These are phyloP conservation scores for Alosa sapidissima DNA, from an alignment of 2,797 vertebrate species.

Conservation along the genomic window DNA sequence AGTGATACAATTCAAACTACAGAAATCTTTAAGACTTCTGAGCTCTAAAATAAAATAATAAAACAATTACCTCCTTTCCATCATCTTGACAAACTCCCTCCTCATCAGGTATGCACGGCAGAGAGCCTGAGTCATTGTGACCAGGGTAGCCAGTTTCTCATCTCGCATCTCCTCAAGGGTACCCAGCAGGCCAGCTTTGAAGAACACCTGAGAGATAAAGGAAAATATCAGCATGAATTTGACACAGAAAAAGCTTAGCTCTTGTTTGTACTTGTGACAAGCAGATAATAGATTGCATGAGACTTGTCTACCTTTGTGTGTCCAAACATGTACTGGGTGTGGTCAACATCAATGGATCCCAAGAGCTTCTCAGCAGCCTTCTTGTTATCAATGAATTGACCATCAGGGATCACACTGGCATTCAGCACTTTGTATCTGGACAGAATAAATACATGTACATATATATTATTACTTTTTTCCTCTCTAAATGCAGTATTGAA, in stretches of 20 bases:
- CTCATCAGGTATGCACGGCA: constrained; percentile 80
- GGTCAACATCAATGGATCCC: constrained; percentile 82
- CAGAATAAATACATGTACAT: not conserved
- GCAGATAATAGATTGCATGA: no score
- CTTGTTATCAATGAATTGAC: constrained; percentile 89
- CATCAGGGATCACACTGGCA: constrained; percentile 86
- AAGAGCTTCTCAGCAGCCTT: constrained; percentile 88
- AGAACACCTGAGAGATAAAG: constrained; percentile 75
- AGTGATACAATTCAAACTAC: no score
- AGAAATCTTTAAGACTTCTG: no score
- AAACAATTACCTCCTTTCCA: constrained; percentile 67
- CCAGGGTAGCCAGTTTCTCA: constrained; percentile 77
- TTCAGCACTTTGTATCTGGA: constrained; percentile 81
- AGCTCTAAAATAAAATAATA: no score
- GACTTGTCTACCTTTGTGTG: constrained; percentile 52
- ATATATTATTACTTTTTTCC: no score
- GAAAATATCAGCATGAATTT: not conserved
- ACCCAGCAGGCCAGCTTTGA: constrained; percentile 84
- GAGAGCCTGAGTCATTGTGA: constrained; percentile 78
- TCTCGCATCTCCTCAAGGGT: constrained; percentile 85
- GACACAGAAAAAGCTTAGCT: not conserved
- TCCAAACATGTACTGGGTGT: constrained; percentile 86
- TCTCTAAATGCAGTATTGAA: no score
- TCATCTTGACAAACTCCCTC: constrained; percentile 81
- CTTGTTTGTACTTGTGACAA: not conserved